These are phyloP conservation scores for Galeruca laticollis DNA, from an alignment of 2,888 invertebrate species.

Conservation along the genomic window DNA sequence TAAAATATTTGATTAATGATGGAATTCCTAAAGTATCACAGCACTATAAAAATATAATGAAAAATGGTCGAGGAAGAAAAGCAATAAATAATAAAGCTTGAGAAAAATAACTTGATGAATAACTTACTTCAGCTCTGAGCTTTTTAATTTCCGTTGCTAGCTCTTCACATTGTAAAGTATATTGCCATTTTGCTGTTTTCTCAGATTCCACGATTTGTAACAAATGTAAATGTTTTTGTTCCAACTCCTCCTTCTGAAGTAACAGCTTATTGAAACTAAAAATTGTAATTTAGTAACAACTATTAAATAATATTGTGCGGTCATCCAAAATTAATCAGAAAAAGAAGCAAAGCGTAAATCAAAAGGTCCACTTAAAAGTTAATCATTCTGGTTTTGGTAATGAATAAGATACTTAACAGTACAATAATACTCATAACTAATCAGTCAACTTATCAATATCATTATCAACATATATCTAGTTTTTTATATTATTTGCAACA, in stretches of 20 bases:
- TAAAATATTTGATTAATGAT: no score
- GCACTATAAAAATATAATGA: no score
- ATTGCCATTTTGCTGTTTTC: slow-evolving; percentile 93
- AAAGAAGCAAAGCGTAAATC: neutral
- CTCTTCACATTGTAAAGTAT: slow-evolving; percentile 92
- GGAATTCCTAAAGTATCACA: no score
- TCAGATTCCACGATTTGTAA: slow-evolving; percentile 92
- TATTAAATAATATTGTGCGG: neutral
- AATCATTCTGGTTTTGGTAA: no score
- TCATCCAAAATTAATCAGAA: neutral
- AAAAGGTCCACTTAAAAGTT: neutral
- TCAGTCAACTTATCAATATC: no score
- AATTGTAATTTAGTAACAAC: slow-evolving; percentile 15
- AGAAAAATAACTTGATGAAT: neutral
- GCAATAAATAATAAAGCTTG: no score
- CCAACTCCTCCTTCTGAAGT: slow-evolving; percentile 90
- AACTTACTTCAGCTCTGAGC: slow-evolving; percentile 82
- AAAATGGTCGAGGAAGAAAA: no score
- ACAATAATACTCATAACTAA: no score
- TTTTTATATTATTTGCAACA: no score
- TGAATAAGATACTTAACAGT: no score
- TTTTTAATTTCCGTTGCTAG: slow-evolving; percentile 90
- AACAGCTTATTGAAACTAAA: slow-evolving; percentile 89
- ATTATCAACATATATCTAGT: no score
- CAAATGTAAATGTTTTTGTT: slow-evolving; percentile 91